Evolutionary conservation across 2,113 vertebrate species (phyloP).

Genomic region (Dasyurus viverrinus): DNA sequence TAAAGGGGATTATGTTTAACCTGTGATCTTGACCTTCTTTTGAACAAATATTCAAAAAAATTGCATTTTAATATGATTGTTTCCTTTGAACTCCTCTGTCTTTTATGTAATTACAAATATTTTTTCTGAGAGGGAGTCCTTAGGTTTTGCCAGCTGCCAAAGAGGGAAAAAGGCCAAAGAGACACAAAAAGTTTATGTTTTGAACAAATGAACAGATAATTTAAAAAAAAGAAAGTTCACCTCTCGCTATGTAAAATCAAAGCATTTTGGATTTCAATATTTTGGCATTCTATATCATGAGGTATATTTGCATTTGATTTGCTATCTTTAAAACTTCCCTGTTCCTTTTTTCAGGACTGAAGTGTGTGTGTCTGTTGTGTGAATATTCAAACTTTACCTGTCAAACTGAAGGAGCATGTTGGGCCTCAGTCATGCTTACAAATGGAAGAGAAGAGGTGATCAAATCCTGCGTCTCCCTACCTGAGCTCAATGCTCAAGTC

Average conservation of each 20-base stretch:
- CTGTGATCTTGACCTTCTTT: background rate
- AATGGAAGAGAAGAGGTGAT: constrained; percentile 92
- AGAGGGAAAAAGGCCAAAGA: too few relatives aligned
- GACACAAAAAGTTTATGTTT: background rate
- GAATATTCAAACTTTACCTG: constrained; percentile 93
- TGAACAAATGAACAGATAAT: background rate
- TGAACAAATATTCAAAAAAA: background rate
- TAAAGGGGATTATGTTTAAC: background rate
- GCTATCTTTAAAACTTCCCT: constrained; percentile 43
- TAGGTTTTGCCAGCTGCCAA: background rate
- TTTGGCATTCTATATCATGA: background rate
- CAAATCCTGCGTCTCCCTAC: constrained; percentile 93
- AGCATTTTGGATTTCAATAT: background rate
- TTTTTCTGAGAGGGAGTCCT: background rate
- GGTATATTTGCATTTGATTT: background rate
- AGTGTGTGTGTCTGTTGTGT: constrained; percentile 94
- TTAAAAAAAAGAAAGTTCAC: background rate
- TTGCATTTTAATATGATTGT: background rate
- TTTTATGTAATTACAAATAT: background rate
- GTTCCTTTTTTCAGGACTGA: constrained; percentile 87
- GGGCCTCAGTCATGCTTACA: constrained; percentile 95
- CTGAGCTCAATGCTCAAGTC: constrained; percentile 92
- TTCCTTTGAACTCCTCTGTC: background rate
- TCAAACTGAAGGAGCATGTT: constrained; percentile 95
- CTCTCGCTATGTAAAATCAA: background rate